Evolutionary conservation across 1,140 invertebrate species (phyloP).

Genomic region (Drosophila ercepeae): DNA sequence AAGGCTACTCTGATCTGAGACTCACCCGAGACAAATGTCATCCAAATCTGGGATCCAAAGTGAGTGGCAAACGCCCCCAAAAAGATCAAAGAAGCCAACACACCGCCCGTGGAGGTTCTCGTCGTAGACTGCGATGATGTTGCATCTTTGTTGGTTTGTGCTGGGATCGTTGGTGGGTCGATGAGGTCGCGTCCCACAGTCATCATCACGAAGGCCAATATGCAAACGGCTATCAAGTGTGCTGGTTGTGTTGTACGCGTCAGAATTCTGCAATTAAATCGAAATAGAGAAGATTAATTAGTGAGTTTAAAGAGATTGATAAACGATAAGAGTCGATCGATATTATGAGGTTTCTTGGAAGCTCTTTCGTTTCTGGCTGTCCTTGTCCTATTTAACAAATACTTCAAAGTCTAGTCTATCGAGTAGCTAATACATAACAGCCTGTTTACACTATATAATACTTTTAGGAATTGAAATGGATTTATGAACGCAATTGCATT

Average conservation of each 20-base stretch:
- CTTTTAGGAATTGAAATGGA: constrained; percentile 1
- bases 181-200: constrained; percentile 85
- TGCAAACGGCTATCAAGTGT: constrained; percentile 88
- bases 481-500: constrained; percentile 4
- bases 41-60: constrained; percentile 93
- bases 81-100: constrained; percentile 87
- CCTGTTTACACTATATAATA: neutral
- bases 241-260: constrained; percentile 90
- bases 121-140: constrained; percentile 15
- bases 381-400: neutral
- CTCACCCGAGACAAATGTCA: constrained; percentile 93
- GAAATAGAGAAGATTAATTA: neutral
- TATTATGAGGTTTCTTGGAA: neutral
- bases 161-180: constrained; percentile 69
- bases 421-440: too few species aligned
- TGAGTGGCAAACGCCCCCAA: constrained; percentile 90
- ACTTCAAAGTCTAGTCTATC: neutral
- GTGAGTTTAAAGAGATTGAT: neutral
- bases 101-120: constrained; percentile 38
- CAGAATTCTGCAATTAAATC: constrained; percentile 86
- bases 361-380: too few species aligned
- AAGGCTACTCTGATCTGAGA: neutral
- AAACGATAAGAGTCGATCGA: neutral
- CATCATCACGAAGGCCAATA: constrained; percentile 87
- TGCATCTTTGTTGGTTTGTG: constrained; percentile 17